Evolutionary conservation across 2,888 invertebrate genomes (phyloP).

Genomic region (Fragum fragum): DNA sequence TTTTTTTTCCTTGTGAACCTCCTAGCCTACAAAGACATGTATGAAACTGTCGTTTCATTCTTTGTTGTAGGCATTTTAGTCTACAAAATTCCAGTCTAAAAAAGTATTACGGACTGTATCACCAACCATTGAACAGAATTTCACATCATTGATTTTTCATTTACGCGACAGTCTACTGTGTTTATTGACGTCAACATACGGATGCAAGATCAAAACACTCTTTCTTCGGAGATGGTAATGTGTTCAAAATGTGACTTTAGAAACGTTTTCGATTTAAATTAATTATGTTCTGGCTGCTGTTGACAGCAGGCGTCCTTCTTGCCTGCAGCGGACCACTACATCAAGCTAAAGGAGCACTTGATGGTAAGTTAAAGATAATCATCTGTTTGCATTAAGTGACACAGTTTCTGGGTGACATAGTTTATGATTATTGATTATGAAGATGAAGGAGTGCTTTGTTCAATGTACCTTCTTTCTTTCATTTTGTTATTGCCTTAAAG

Average conservation of each 20-base stretch:
- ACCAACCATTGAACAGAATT: background rate
- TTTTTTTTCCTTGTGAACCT: too few species aligned
- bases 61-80: background rate
- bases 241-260: conserved; percentile 24
- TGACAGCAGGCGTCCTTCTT: conserved; percentile 10
- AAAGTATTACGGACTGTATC: conserved; percentile 7
- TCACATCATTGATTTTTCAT: background rate
- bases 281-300: conserved; percentile 22
- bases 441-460: background rate
- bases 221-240: background rate
- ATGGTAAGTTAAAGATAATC: conserved; percentile 8
- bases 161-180: background rate
- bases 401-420: conserved; percentile 13
- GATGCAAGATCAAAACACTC: conserved; percentile 16
- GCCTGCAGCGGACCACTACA: conserved; percentile 3
- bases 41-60: too few species aligned
- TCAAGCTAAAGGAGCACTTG: background rate
- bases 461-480: too few species aligned
- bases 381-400: conserved; percentile 10
- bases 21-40: too few species aligned
- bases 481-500: too few species aligned
- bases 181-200: conserved; percentile 33
- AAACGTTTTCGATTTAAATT: background rate
- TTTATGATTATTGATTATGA: conserved; percentile 7
- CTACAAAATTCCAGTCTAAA: background rate